phyloP scores from a whole-genome alignment of 2,113 vertebrate genomes.

The Rhineura floridana region DNA sequence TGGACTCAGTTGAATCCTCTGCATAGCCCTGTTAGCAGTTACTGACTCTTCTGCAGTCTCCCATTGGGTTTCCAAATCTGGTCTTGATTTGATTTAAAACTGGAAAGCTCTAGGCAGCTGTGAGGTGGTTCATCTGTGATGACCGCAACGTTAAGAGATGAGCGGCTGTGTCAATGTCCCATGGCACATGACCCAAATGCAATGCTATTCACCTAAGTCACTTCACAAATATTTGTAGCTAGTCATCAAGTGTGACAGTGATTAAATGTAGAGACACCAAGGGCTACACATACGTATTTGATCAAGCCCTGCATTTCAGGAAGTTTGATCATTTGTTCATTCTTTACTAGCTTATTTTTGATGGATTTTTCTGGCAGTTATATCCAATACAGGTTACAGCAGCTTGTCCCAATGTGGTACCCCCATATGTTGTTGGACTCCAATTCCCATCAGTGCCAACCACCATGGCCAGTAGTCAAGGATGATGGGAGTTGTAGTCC shows the following conservation, averaged over 20 bases:
- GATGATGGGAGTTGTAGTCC: no score
- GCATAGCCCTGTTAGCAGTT: no score
- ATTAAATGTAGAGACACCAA: background rate
- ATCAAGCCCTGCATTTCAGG: background rate
- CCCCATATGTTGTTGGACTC: no score
- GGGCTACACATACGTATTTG: background rate
- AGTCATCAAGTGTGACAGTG: background rate
- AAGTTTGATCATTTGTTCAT: background rate
- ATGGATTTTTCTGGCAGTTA: background rate
- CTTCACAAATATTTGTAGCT: background rate
- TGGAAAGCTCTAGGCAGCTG: background rate
- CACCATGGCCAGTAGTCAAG: no score
- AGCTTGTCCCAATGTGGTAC: background rate
- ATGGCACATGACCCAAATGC: background rate
- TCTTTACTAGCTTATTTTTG: background rate
- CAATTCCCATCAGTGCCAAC: no score
- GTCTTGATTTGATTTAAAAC: background rate
- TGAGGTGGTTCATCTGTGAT: no score
- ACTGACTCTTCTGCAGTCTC: background rate
- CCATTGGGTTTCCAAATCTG: background rate
- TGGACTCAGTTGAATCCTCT: no score
- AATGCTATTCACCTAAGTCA: background rate
- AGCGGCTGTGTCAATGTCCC: background rate
- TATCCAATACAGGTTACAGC: background rate
- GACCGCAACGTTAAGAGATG: background rate